A percentile compares a stretch with the other conserved stretches of the same genome.
Conservation (phyloP, 1,140 invertebrate genomes). For the Periplaneta americana region DNA sequence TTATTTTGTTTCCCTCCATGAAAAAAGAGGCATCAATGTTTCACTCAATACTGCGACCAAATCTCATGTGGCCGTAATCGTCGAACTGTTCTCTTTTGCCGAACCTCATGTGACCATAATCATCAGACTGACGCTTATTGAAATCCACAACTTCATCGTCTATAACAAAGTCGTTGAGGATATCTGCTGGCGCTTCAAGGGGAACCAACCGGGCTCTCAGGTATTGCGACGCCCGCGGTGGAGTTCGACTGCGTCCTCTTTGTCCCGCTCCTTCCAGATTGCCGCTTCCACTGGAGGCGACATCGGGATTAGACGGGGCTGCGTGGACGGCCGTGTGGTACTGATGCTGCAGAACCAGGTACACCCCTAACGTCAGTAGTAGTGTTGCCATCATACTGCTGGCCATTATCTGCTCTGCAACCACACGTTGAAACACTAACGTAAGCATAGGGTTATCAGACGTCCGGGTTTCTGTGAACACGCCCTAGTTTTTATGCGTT, state of each 20-base stretch:
- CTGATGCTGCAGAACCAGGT: slow-evolving; percentile 2
- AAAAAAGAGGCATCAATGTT: neutral
- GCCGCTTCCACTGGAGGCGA: neutral
- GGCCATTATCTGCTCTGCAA: neutral
- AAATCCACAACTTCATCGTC: slow-evolving; percentile 48
- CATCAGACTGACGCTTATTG: slow-evolving; percentile 50
- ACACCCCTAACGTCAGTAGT: neutral
- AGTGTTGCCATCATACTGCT: neutral
- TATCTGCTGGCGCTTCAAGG: neutral
- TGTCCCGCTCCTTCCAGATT: neutral
- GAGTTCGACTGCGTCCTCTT: neutral
- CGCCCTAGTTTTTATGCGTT: too few species aligned
- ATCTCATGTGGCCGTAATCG: slow-evolving; percentile 51
- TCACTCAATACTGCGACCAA: slow-evolving; percentile 40
- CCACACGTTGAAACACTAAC: neutral
- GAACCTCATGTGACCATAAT: slow-evolving; percentile 57
- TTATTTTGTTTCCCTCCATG: neutral
- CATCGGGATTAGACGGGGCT: neutral
- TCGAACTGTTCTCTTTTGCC: slow-evolving; percentile 45
- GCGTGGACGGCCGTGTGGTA: neutral
- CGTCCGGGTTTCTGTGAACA: too few species aligned
- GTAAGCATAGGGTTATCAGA: too few species aligned
- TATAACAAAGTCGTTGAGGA: slow-evolving; percentile 33
- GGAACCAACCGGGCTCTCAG: neutral
- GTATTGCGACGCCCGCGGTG: neutral